These are phyloP conservation scores for Silurus aristotelis DNA, from an alignment of 2,797 vertebrate species.

Conservation along the genomic window DNA sequence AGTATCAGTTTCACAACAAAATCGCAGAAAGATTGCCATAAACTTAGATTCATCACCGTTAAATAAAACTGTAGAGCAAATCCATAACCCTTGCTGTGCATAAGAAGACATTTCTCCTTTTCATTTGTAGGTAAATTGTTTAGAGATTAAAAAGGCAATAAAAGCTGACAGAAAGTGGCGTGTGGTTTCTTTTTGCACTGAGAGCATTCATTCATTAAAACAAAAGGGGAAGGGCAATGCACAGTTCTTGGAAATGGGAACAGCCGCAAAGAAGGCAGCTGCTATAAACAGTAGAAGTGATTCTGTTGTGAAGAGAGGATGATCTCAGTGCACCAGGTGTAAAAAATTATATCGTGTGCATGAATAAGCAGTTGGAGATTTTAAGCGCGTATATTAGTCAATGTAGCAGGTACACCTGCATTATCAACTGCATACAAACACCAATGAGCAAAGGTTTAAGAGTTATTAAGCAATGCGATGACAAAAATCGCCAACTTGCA, in stretches of 20 bases:
- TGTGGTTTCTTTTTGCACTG: constrained; percentile 33
- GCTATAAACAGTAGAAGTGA: constrained; percentile 37
- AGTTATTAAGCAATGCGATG: neutral
- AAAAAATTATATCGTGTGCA: neutral
- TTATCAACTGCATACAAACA: no score
- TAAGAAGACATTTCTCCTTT: constrained; percentile 14
- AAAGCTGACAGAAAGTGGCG: constrained; percentile 31
- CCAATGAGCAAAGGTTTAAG: neutral
- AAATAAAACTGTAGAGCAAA: neutral
- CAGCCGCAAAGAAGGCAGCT: constrained; percentile 54
- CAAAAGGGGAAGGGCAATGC: constrained; percentile 42
- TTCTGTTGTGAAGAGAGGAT: constrained; percentile 41
- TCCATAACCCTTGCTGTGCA: neutral
- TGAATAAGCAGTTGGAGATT: neutral
- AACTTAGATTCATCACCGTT: neutral
- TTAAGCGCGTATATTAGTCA: neutral
- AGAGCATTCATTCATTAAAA: constrained; percentile 46
- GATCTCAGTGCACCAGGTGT: constrained; percentile 31
- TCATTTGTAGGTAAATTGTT: neutral
- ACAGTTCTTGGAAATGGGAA: constrained; percentile 52
- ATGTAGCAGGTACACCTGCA: neutral
- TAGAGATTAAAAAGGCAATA: neutral
- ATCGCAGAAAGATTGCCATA: constrained; percentile 2
- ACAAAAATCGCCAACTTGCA: neutral
- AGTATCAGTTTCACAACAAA: constrained; percentile 19